These are phyloP conservation scores for Stomatorhinus walkeri DNA, from an alignment of 2,797 vertebrate species.

Conservation along the genomic window DNA sequence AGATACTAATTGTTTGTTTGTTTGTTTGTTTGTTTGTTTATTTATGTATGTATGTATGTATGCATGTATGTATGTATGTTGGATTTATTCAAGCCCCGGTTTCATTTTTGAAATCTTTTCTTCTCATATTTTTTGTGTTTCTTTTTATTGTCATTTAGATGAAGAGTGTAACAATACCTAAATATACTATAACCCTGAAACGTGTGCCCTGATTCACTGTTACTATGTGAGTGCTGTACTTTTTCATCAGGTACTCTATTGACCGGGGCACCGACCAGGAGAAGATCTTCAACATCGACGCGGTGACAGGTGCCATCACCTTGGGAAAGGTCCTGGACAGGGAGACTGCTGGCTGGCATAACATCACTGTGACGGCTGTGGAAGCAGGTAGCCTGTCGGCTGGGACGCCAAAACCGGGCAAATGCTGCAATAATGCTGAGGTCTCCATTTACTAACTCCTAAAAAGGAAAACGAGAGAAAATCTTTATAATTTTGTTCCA, in stretches of 20 bases:
- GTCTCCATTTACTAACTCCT: neutral
- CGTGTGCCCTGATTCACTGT: neutral
- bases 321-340: slow-evolving; percentile 84
- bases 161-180: neutral
- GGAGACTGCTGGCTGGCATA: slow-evolving; percentile 94
- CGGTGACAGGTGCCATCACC: slow-evolving; percentile 78
- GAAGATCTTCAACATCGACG: slow-evolving; percentile 87
- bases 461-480: neutral
- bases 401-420: neutral
- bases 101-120: neutral
- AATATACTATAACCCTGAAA: neutral
- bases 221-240: neutral
- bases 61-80: no score
- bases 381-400: slow-evolving; percentile 73
- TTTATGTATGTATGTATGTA: no score
- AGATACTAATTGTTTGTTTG: neutral
- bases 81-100: neutral
- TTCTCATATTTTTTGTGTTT: neutral
- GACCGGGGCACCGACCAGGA: slow-evolving; percentile 78
- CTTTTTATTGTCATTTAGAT: neutral
- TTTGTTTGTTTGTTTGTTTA: neutral
- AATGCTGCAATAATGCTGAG: neutral
- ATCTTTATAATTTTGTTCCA: neutral
- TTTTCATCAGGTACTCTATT: slow-evolving; percentile 75
- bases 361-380: slow-evolving; percentile 86